These are phyloP conservation scores for Lerista edwardsae DNA, from an alignment of 2,797 vertebrate species.

Conservation along the genomic window DNA sequence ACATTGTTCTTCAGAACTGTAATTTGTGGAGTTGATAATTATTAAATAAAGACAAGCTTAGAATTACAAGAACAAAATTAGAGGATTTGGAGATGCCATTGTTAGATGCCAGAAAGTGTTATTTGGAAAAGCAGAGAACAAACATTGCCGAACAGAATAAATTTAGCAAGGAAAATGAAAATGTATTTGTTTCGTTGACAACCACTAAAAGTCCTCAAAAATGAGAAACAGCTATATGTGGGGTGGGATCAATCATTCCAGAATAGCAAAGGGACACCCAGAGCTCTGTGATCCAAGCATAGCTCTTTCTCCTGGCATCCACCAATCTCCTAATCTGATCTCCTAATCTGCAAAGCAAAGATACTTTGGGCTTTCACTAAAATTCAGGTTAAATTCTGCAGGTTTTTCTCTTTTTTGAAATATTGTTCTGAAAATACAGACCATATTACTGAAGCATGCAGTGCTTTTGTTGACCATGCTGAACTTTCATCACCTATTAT, in stretches of 20 bases:
- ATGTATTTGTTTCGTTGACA: constrained; percentile 27
- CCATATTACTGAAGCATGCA: background rate
- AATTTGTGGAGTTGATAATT: constrained; percentile 50
- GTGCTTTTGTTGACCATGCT: background rate
- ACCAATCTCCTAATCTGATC: too few species aligned
- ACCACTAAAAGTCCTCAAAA: constrained; percentile 18
- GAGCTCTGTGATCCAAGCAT: background rate
- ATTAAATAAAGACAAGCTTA: constrained; percentile 36
- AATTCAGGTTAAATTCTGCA: background rate
- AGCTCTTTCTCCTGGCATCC: background rate
- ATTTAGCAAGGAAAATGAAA: constrained; percentile 12
- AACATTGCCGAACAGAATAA: background rate
- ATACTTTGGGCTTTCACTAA: background rate
- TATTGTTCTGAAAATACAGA: background rate
- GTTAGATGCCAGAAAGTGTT: constrained; percentile 25
- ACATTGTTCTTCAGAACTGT: constrained; percentile 19
- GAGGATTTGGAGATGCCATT: constrained; percentile 1
- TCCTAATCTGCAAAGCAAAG: background rate
- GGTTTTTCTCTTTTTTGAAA: background rate
- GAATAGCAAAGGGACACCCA: background rate
- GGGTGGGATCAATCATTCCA: background rate
- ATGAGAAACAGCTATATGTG: constrained; percentile 27
- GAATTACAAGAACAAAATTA: constrained; percentile 46
- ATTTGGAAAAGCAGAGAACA: constrained; percentile 11
- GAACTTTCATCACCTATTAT: background rate